A percentile compares a stretch with the other conserved stretches of the same genome.
phyloP scores from a whole-genome alignment of 92 coral and sea anemone genomes.

The Pocillopora grandis region DNA sequence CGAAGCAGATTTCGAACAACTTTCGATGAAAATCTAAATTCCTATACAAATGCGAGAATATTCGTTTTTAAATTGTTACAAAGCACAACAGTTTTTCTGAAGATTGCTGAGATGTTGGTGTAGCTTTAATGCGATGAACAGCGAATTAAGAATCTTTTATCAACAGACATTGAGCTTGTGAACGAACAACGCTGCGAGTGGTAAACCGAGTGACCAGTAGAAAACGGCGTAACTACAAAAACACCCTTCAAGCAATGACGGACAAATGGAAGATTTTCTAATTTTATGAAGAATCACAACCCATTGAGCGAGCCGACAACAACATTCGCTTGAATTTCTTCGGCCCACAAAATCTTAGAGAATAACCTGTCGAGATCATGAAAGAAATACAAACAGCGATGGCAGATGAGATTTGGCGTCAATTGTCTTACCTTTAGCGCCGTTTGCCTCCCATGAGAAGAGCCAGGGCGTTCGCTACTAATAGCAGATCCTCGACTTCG shows the following conservation, averaged over 20 bases:
- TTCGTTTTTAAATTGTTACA: background rate
- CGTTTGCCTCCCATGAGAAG: conserved; percentile 53
- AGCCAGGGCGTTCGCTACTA: conserved; percentile 67
- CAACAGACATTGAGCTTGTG: conserved; percentile 2
- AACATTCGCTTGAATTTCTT: conserved; percentile 7
- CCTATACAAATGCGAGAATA: conserved; percentile 17
- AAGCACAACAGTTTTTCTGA: background rate
- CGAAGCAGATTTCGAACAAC: conserved; percentile 15
- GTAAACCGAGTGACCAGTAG: conserved; percentile 10
- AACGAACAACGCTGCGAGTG: conserved; percentile 13
- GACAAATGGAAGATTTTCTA: conserved; percentile 20
- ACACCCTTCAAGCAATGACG: conserved; percentile 7
- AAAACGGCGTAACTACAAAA: conserved; percentile 1
- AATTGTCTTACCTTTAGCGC: conserved; percentile 52
- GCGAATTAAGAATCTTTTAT: conserved; percentile 29
- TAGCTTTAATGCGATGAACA: background rate
- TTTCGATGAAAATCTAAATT: conserved; percentile 27
- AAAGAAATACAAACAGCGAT: conserved; percentile 3
- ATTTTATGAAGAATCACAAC: conserved; percentile 9
- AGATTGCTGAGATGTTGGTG: background rate
- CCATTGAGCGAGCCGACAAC: background rate
- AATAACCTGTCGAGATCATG: background rate
- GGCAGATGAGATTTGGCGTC: background rate
- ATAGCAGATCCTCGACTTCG: conserved; percentile 56
- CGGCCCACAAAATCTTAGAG: background rate